Base-by-base conservation (phyloP, 2,888 invertebrate species). In the Polydrusus cervinus region DNA sequence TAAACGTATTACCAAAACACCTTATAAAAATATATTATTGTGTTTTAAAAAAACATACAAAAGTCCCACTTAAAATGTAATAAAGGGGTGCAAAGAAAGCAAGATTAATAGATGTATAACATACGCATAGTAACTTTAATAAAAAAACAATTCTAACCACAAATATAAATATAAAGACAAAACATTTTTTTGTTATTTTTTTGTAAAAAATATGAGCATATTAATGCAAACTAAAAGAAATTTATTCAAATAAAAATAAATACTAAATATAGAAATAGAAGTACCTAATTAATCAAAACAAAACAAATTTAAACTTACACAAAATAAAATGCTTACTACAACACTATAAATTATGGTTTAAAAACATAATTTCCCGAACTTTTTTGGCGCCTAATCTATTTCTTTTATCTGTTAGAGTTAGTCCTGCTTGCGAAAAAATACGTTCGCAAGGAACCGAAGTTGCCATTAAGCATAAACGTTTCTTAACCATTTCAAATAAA, bases 361-460 rank as follows among this genome's bases (percentile, higher is more conserved):
- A 53, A 53, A 67, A 67, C 20, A 66, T 47, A 25, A 66, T 66
- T 66, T n/a, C n/a, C n/a, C n/a, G n/a, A n/a, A n/a, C n/a, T n/a
- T n/a, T n/a, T 66, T 45, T 14, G 66, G 49, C 45, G 16, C 40
- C 45, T 66, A 49, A 40, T 47, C 66, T 18, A 34, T 20, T 45
- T 49, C 66, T 18, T 14, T 51, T 20, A 49, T 66, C 66, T 14
- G 18, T 66, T 51, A 66, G 49, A 20, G 49, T 66, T 25, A 47
- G 66, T 38, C 66, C 66, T 13, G 25, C 49, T 1, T 66, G 20
- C 14, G 49, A 66, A n/a, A 49, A 66, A 66, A 16, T 25, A 30
- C 34, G 47, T 47, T 47, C 47, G 1, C 47, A 47, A 13, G 47
- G 47, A 47, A 47, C 47, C 14, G 61, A 61, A n/a, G 61, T 61